Percentiles rank a stretch among this genome's conserved stretches.
Evolutionary conservation across 2,113 vertebrate species (phyloP).

Genomic region (Oreotragus oreotragus): DNA sequence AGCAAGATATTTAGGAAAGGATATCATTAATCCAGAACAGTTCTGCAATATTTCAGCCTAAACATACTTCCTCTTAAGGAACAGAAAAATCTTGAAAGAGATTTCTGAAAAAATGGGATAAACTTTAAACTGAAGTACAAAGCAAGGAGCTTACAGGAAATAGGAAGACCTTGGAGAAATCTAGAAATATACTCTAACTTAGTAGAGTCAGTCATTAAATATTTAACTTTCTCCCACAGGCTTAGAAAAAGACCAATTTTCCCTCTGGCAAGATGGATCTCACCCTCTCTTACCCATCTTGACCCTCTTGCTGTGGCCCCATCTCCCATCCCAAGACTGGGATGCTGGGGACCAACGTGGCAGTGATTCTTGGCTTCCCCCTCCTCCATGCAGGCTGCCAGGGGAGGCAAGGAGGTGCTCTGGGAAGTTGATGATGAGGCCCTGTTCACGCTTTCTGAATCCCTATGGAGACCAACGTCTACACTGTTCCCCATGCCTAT

Average conservation of each 20-base stretch:
- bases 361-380: neutral
- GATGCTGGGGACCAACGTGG: too few species aligned
- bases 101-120: neutral
- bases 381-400: neutral
- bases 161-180: neutral
- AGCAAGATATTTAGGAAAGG: neutral
- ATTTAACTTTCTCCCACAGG: neutral
- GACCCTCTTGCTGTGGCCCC: neutral
- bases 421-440: neutral
- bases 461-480: neutral
- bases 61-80: neutral
- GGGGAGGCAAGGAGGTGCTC: neutral
- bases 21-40: neutral
- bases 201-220: neutral
- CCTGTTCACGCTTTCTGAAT: neutral
- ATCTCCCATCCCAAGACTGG: neutral
- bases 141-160: neutral
- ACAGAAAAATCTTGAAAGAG: neutral
- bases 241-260: neutral
- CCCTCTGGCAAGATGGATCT: neutral
- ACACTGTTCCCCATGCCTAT: fast-evolving
- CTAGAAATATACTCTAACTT: slow-evolving; percentile 13
- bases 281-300: neutral
- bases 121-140: neutral
- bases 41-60: neutral